Base-by-base conservation (phyloP, 2,797 vertebrate species). In the Balearica regulorum region DNA sequence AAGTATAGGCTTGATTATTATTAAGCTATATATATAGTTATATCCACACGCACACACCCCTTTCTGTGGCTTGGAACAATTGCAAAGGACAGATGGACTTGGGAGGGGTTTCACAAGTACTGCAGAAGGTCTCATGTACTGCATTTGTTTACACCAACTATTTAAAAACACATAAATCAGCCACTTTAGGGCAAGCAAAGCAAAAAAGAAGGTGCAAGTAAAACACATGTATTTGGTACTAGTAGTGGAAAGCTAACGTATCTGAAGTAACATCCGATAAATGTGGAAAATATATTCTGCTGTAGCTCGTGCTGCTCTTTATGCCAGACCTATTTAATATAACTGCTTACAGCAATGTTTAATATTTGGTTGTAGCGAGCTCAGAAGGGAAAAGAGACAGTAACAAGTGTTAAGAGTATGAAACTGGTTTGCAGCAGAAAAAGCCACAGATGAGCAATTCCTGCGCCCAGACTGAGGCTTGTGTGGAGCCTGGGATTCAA, bases 71-170 rank as follows among this genome's bases (percentile, higher is more conserved):
- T 96, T 95, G 90, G 93, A 97, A 94, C 88, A 96, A 97, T 46
- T 87, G 96, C 89, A 96, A 90, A 97, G 96, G 90, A 96, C 91
- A 98, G 93, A 98, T 94, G 93, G 93, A 95, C 87, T 92, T 96
- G 91, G 90, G 90, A 89, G 75, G 41, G 73, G 88, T 92, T 95
- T 95, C 94, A 20, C 11, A 95, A 95, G 57, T 55, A 51, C 94
- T 97, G 93, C 89, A 96, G 77, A 97, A 97, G 92, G 87, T 94
- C 93, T 93, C 87, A 94, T 70, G 90, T 91, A 95, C 91, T 93
- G 87, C 93, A 41, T 91, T 96, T 72, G 93, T 96, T 97, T 98
- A 96, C 83, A 97, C 48, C 87, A 97, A 77, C 91, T 95, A 78
- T 93, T 97, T 96, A 93, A 97, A 96, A 96, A 94, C 66, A 87